phyloP scores from a whole-genome alignment of 2,888 invertebrate genomes.

The Escarpia spicata region DNA sequence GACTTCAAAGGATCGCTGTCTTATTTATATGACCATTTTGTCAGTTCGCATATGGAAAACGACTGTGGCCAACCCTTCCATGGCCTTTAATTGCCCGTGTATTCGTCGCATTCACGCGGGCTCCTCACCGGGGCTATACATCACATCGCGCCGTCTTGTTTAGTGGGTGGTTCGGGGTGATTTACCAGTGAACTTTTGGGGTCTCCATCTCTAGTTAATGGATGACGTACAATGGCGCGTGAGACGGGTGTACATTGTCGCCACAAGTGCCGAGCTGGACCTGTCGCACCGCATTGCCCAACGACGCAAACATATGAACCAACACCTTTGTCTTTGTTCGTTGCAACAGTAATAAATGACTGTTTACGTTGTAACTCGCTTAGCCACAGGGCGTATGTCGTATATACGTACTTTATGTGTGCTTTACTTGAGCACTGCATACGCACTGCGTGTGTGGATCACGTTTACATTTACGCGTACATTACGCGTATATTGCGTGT shows the following conservation, averaged over 20 bases:
- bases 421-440: no score
- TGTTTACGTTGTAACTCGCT: no score
- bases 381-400: no score
- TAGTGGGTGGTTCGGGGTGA: constrained; percentile 5
- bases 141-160: neutral
- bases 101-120: neutral
- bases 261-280: no score
- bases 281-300: neutral
- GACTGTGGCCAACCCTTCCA: neutral
- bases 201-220: neutral
- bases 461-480: no score
- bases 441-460: no score
- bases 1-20: neutral
- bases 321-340: no score
- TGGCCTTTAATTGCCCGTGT: neutral
- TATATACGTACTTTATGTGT: no score
- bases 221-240: neutral
- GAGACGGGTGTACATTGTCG: neutral
- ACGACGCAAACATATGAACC: no score
- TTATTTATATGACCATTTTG: neutral
- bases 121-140: neutral
- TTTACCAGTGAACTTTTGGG: neutral
- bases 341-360: no score
- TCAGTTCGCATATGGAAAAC: neutral
- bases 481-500: no score